Evolutionary conservation across 2,797 vertebrate genomes (phyloP).

Genomic region (Taenioides sp.): DNA sequence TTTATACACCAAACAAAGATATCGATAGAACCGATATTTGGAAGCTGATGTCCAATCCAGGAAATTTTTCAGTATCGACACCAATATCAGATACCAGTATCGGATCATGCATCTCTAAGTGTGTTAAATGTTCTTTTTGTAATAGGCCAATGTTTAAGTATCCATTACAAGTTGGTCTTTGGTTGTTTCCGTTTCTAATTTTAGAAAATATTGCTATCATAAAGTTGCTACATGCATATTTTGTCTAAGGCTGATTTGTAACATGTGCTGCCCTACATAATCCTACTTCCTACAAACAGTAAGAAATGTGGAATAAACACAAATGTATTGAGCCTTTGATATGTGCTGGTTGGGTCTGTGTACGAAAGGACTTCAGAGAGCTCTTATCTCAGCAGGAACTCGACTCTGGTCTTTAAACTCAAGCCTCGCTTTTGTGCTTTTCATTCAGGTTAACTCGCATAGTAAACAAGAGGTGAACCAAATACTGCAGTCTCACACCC

Average conservation of each 20-base stretch:
- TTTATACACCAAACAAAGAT: too few relatives aligned
- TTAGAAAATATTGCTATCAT: neutral
- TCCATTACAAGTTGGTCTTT: too few relatives aligned
- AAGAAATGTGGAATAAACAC: neutral
- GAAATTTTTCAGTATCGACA: too few relatives aligned
- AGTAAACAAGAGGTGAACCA: neutral
- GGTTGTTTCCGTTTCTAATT: neutral
- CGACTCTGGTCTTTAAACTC: constrained; percentile 44
- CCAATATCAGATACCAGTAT: too few relatives aligned
- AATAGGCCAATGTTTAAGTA: neutral
- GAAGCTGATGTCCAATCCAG: too few relatives aligned
- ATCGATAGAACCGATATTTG: too few relatives aligned
- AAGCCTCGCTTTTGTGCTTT: constrained; percentile 14
- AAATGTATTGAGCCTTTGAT: constrained; percentile 59
- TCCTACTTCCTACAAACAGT: neutral
- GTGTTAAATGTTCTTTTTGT: neutral
- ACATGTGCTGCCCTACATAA: constrained; percentile 12
- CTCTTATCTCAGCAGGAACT: constrained; percentile 59
- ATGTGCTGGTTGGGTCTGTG: constrained; percentile 53
- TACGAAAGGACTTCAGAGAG: constrained; percentile 65
- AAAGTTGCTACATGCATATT: neutral
- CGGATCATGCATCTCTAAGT: too few relatives aligned
- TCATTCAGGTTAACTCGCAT: neutral
- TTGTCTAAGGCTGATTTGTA: constrained; percentile 5
- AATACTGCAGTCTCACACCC: neutral